Conservation (phyloP, 2,888 invertebrate genomes). For the Leucophenga maculata region DNA sequence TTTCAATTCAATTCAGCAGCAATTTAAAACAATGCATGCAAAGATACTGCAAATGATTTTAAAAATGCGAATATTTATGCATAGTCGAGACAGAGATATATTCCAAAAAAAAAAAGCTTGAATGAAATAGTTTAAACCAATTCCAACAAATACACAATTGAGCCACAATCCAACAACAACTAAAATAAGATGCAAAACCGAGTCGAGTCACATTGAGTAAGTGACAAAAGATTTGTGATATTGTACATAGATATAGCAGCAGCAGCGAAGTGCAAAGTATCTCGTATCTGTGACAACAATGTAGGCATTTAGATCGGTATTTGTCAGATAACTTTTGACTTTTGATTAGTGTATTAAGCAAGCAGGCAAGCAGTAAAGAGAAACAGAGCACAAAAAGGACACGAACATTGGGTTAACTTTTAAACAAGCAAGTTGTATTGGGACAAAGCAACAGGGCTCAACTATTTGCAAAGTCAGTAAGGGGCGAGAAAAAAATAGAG, state of each 20-base stretch:
- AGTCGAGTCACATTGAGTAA: conserved; percentile 35
- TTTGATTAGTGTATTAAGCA: conserved; percentile 45
- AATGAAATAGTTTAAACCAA: too few relatives aligned
- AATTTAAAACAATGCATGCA: conserved; percentile 52
- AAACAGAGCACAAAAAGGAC: background rate
- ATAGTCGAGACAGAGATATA: too few relatives aligned
- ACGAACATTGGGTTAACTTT: background rate
- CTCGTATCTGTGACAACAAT: conserved; percentile 49
- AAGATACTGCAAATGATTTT: conserved; percentile 43
- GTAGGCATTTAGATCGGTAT: conserved; percentile 54
- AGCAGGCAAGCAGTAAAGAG: background rate
- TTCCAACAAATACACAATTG: conserved; percentile 11
- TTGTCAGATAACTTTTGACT: conserved; percentile 55
- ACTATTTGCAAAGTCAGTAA: too few relatives aligned
- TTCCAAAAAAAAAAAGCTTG: too few relatives aligned
- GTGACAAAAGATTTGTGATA: conserved; percentile 43
- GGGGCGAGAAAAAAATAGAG: too few relatives aligned
- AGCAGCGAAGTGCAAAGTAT: conserved; percentile 7
- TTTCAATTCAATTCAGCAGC: conserved; percentile 42
- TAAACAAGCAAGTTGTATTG: background rate
- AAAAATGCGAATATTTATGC: background rate
- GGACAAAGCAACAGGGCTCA: too few relatives aligned
- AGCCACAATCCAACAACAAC: conserved; percentile 20
- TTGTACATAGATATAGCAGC: background rate
- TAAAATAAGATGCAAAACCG: conserved; percentile 24